These are phyloP conservation scores for Poeciliopsis turneri DNA, from an alignment of 2,797 vertebrate genomes.

Conservation along the genomic window DNA sequence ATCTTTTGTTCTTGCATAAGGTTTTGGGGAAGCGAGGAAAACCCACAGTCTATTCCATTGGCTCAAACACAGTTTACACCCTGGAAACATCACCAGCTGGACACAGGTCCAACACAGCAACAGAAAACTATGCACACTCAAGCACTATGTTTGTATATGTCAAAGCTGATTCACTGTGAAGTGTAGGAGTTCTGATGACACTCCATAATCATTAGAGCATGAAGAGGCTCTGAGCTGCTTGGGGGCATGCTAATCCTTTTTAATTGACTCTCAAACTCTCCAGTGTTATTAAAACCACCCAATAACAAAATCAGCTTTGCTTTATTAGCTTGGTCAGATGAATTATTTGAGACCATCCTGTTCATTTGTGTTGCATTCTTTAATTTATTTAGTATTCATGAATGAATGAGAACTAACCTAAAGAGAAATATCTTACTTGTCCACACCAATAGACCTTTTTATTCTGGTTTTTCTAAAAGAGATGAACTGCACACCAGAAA, in stretches of 20 bases:
- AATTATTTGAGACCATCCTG: constrained; percentile 44
- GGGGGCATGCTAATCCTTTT: constrained; percentile 75
- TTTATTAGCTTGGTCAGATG: constrained; percentile 68
- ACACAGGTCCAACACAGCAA: not conserved
- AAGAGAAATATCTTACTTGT: not conserved
- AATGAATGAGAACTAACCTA: not conserved
- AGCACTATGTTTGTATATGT: constrained; percentile 25
- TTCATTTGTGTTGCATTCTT: constrained; percentile 29
- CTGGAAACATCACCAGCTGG: not conserved
- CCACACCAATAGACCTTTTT: not conserved
- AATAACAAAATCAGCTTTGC: constrained; percentile 74
- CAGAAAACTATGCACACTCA: not conserved
- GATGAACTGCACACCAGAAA: not conserved
- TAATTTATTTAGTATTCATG: not conserved
- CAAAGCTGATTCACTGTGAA: constrained; percentile 53
- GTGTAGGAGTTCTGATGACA: constrained; percentile 74
- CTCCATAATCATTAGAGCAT: constrained; percentile 75
- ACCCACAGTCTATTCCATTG: not conserved
- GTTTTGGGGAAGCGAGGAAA: not conserved
- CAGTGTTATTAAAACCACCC: constrained; percentile 71
- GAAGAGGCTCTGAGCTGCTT: constrained; percentile 73
- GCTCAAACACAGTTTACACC: not conserved
- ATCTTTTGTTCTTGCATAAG: not conserved
- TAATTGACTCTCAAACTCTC: constrained; percentile 77
- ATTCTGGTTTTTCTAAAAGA: not conserved